phyloP scores from a whole-genome alignment of 2,797 vertebrate genomes.

The Myotis myotis region DNA sequence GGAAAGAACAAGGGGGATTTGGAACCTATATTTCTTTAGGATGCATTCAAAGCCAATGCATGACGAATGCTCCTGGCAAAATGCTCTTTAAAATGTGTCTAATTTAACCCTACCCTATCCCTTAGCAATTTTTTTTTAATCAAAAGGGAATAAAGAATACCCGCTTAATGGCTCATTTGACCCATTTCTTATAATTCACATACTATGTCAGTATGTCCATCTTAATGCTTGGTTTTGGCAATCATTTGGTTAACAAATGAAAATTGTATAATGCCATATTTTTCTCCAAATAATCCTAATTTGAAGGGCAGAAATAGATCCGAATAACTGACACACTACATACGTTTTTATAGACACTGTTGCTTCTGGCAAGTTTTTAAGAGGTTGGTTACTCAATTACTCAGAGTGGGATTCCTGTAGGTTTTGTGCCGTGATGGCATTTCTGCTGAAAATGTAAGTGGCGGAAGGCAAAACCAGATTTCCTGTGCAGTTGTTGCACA shows the following conservation, averaged over 20 bases:
- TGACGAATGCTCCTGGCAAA: background rate
- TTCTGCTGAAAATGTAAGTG: constrained; percentile 55
- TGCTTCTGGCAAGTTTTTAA: constrained; percentile 70
- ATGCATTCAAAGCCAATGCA: background rate
- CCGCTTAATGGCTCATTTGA: background rate
- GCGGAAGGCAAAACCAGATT: constrained; percentile 64
- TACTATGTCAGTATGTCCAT: background rate
- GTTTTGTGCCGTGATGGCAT: constrained; percentile 53
- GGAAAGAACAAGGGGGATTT: background rate
- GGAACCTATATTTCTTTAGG: background rate
- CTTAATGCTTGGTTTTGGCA: constrained; percentile 4
- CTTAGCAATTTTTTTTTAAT: background rate
- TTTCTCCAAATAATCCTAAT: constrained; percentile 37
- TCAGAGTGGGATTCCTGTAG: constrained; percentile 59
- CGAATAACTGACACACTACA: constrained; percentile 20
- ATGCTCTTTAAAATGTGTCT: background rate
- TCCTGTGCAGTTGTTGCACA: constrained; percentile 58
- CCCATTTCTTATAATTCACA: background rate
- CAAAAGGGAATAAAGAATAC: background rate
- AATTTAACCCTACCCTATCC: background rate
- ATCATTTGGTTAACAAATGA: background rate
- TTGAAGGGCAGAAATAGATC: constrained; percentile 48
- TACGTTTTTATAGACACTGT: constrained; percentile 54
- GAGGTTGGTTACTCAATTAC: constrained; percentile 69
- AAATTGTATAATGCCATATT: background rate